Evolutionary conservation across 2,113 vertebrate species (phyloP), one percentile per base, ranked within the genome.

Genomic region (Helogale parvula): DNA sequence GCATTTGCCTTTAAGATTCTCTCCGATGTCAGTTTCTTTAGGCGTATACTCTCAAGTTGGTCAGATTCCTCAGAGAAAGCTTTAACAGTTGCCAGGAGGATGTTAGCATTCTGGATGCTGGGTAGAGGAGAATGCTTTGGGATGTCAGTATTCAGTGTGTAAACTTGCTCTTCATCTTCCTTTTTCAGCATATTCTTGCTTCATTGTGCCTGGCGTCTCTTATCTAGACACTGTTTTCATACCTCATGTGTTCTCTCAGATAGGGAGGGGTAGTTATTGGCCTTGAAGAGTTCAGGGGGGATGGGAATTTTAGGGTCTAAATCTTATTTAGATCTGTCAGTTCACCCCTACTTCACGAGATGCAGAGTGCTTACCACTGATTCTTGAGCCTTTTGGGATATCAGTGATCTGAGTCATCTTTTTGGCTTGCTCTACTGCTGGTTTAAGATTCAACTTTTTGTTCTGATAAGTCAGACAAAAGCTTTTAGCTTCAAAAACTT

Each of bases 391-490:
- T 88, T 82, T 54, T 14, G 72, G 54, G 82, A 65, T 29, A 91
- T 90, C n/a, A 96, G 3, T 88, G 16, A 16, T 79, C 19, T 60
- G 82, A 77, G 2, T 60, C 52, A 65, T 16, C 57, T 85, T 25
- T 23, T 66, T 92, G 52, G 29, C 19, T 35, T 84, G 90, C 21
- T 89, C 19, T 94, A 4, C 19, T 89, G 12, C 63, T 90, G 31
- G 45, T 65, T 57, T 66, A 87, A 29, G 29, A 60, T 41, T 96
- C 45, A 83, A 2, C 1, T 52, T 93, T 96, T 82, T 90, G 80
- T 82, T 97, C 63, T 88, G 45, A 91, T 29, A 88, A 52, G 19
- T 66, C 35, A 88, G 29, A 88, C 21, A 69, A 63, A 89, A 94
- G 65, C 35, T 96, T 91, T 29, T 33, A 45, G 23, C 71, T 69